A percentile compares a stretch with the other conserved stretches of the same genome.
These are phyloP conservation scores for Adelphocoris suturalis DNA, from an alignment of 2,888 invertebrate species.

Conservation along the genomic window DNA sequence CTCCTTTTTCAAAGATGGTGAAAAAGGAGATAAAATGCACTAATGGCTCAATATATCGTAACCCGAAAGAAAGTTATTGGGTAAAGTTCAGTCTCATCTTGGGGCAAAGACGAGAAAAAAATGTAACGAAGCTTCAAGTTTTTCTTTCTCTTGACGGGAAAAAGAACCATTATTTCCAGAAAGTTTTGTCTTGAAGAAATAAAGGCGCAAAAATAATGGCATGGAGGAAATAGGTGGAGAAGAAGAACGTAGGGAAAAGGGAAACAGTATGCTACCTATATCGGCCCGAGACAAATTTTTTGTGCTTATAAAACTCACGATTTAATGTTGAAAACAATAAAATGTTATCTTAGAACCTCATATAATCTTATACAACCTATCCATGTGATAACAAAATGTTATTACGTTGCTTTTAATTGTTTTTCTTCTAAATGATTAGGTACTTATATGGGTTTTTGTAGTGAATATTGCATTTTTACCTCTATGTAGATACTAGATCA, in stretches of 20 bases:
- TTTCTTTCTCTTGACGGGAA: slow-evolving; percentile 60
- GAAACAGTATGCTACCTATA: neutral
- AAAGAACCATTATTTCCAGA: slow-evolving; percentile 61
- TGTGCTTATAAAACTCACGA: neutral
- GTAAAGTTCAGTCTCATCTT: slow-evolving; percentile 68
- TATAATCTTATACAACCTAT: no score
- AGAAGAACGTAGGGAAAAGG: slow-evolving; percentile 15
- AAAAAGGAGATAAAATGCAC: slow-evolving; percentile 1
- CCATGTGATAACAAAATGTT: no score
- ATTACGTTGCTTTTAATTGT: no score
- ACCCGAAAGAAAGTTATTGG: slow-evolving; percentile 65
- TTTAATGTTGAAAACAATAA: neutral
- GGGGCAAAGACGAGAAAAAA: slow-evolving; percentile 48
- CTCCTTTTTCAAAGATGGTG: neutral
- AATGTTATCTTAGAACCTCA: no score
- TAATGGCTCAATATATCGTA: slow-evolving; percentile 69
- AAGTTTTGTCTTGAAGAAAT: slow-evolving; percentile 62
- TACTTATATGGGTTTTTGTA: no score
- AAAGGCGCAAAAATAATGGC: slow-evolving; percentile 55
- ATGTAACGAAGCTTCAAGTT: slow-evolving; percentile 50
- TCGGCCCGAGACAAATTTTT: neutral
- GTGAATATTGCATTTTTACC: no score
- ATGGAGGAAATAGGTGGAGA: slow-evolving; percentile 4
- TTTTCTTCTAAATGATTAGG: no score
- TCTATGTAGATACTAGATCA: no score